phyloP scores from a whole-genome alignment of 2,888 invertebrate genomes.

The Pyrrhosoma nymphula region DNA sequence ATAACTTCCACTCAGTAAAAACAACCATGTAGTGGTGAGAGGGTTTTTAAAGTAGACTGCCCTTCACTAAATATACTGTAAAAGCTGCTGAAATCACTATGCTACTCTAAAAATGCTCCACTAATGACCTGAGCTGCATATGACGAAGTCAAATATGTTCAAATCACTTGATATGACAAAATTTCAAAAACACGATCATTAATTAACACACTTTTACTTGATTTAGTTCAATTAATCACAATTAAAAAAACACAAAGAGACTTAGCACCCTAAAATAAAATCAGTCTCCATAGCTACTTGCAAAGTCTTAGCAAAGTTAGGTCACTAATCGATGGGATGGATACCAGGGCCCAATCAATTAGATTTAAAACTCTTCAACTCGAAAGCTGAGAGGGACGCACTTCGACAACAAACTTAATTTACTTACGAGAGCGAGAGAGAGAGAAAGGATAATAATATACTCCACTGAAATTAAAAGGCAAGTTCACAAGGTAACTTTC shows the following conservation, averaged over 20 bases:
- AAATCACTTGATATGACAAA: conserved; percentile 37
- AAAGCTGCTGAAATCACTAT: neutral
- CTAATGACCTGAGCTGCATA: conserved; percentile 38
- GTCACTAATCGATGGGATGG: conserved; percentile 16
- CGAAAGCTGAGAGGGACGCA: neutral
- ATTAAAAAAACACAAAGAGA: conserved; percentile 7
- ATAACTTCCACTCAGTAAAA: conserved; percentile 36
- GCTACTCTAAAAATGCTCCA: conserved; percentile 29
- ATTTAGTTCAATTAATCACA: conserved; percentile 35
- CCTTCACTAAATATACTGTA: neutral
- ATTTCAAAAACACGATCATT: conserved; percentile 28
- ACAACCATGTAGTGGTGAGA: neutral
- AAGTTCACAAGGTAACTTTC: neutral
- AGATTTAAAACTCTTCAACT: conserved; percentile 3
- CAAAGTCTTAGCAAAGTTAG: conserved; percentile 7
- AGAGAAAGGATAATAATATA: neutral
- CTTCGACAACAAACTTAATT: neutral
- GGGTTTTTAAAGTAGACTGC: conserved; percentile 26
- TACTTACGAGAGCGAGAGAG: neutral
- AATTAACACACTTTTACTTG: conserved; percentile 8
- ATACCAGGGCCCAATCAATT: neutral
- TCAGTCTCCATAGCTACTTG: neutral
- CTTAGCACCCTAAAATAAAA: conserved; percentile 35
- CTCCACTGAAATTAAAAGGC: neutral
- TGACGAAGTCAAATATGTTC: conserved; percentile 32